A percentile compares a stretch with the other conserved stretches of the same genome.
These are phyloP conservation scores for Pogonomyrmex barbatus DNA, from an alignment of 1,140 invertebrate genomes.

Conservation along the genomic window DNA sequence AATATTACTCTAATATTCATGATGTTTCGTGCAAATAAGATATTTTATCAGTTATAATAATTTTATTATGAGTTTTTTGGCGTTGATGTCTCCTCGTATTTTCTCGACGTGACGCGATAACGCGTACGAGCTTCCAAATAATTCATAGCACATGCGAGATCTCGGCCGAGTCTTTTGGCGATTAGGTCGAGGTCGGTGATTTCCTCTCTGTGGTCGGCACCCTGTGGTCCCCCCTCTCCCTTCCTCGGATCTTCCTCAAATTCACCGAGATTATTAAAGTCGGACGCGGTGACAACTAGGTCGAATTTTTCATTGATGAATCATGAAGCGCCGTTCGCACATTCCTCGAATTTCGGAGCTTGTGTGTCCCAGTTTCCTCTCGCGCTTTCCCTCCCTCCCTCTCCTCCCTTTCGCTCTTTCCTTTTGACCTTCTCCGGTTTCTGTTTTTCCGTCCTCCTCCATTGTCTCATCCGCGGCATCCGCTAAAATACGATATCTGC, in stretches of 20 bases:
- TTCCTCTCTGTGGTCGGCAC: conserved; percentile 8
- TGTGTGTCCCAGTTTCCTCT: conserved; percentile 62
- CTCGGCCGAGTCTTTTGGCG: conserved; percentile 30
- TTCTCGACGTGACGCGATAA: conserved; percentile 20
- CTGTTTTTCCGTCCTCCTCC: not conserved
- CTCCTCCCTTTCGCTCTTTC: not conserved
- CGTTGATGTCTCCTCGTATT: conserved; percentile 10
- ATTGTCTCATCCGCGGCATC: conserved; percentile 9
- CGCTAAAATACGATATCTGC: conserved; percentile 59
- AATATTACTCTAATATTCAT: not conserved
- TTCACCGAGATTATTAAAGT: conserved; percentile 69
- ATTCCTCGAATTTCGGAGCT: conserved; percentile 59
- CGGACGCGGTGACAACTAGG: conserved; percentile 65
- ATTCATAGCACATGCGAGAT: conserved; percentile 35
- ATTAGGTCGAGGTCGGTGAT: conserved; percentile 68
- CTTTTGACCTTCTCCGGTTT: not conserved
- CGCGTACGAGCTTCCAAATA: not conserved
- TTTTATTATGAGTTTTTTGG: not conserved
- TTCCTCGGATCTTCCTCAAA: conserved; percentile 18
- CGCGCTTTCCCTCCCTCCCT: not conserved
- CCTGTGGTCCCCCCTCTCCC: too few species aligned
- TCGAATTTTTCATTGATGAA: conserved; percentile 75
- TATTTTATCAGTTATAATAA: not conserved
- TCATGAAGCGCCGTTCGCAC: conserved; percentile 65
- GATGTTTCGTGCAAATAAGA: not conserved